Base-by-base conservation (phyloP, 1,140 invertebrate genomes). In the Heliconius congener region DNA sequence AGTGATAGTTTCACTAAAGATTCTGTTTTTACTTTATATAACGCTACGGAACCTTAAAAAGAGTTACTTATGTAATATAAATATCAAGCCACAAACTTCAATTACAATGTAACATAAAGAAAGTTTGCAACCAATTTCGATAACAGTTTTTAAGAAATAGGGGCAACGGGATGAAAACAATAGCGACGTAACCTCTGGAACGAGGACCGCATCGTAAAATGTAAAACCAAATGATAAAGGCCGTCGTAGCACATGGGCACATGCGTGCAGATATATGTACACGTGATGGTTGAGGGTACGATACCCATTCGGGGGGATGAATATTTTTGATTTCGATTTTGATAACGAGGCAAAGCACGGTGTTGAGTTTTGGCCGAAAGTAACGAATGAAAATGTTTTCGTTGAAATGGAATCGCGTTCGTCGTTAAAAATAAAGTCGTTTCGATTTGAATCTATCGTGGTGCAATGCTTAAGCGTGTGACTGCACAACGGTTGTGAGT, bases 181-280 rank as follows among this genome's bases (percentile, higher is more conserved):
- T 78, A 57, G 55, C 55, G 55, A n/a, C n/a, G n/a, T 57, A 57
- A 76, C 66, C 39, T 66, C 42, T 18, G 76, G 70, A 77, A 77
- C 57, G 71, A 71, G 37, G 57, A 78, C 76, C 76, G 52, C 76
- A 78, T 57, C 76, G 71, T 77, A 78, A 73, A 78, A 73, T 34
- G 19, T 52, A 57, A 34, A 37, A 37, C 34, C 34, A 37, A 37
- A 37, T 5, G 0, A 37, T 37, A 37, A 37, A 37, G 34, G 34
- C 34, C 34, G 34, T 37, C 34, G 5, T 4, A 1, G 34, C 34
- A 37, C 34, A 37, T 37, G 5, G 6, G 34, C 34, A 37, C 34
- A 37, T 37, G 34, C 34, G 34, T 37, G 34, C 34, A 37, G 6
- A 37, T 37, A 52, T 1, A 23, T 23, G 23, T 23, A 18, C 16